Conservation (phyloP, 2,888 invertebrate species). For the Athetis lepigone region DNA sequence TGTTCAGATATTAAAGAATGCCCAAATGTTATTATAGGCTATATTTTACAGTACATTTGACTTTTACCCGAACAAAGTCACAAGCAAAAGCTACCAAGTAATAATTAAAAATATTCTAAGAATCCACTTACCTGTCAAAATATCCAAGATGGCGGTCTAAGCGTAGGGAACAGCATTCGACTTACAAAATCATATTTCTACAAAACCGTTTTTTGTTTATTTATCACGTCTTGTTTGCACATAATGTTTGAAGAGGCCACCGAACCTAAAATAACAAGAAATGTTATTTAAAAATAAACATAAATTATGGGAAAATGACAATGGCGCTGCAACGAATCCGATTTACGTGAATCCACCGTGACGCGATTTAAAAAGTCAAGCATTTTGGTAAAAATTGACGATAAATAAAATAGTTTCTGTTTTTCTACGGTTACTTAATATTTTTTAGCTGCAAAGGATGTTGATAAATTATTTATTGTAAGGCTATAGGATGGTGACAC, state of each 20-base stretch:
- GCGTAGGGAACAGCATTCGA: not conserved
- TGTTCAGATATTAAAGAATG: too few species aligned
- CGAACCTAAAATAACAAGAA: constrained; percentile 57
- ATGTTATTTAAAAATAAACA: constrained; percentile 46
- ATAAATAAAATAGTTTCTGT: constrained; percentile 31
- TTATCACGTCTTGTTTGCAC: constrained; percentile 42
- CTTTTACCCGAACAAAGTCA: too few species aligned
- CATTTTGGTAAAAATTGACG: constrained; percentile 37
- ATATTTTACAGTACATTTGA: too few species aligned
- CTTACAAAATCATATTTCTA: constrained; percentile 7
- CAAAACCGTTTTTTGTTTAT: constrained; percentile 26
- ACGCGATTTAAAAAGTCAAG: constrained; percentile 46
- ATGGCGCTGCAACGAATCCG: constrained; percentile 44
- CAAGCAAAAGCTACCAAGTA: too few species aligned
- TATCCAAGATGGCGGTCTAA: constrained; percentile 8
- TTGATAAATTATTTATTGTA: constrained; percentile 39
- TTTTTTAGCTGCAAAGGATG: constrained; percentile 37
- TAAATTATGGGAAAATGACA: constrained; percentile 55
- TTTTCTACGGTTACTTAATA: constrained; percentile 35
- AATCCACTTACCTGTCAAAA: not conserved
- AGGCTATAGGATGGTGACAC: constrained; percentile 19
- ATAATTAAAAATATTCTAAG: too few species aligned
- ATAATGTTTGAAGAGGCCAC: constrained; percentile 9
- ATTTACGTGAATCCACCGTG: constrained; percentile 45
- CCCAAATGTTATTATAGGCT: too few species aligned